Evolutionary conservation across 2,888 invertebrate genomes (phyloP), one percentile per base, ranked within the genome.

Genomic region (Druceiella hillmani): DNA sequence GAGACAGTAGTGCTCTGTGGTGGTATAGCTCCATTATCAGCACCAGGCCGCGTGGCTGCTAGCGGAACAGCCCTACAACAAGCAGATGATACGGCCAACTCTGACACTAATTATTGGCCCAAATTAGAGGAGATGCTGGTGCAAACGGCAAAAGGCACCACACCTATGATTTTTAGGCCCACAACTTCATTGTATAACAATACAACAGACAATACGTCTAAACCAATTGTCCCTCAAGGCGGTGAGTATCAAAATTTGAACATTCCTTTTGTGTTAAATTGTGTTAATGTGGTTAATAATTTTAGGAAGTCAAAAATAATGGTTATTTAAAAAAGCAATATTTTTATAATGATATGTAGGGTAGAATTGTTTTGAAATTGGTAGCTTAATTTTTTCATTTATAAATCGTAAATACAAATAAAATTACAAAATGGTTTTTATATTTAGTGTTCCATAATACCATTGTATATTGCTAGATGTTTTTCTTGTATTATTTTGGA

Each of bases 161-260:
- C 80, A 13, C 81, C 84, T 3, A 78, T 86, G 69, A 77, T 85
- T 45, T 89, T 89, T 59, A 85, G 83, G 54, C 89, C 91, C 1
- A 79, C 83, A 2, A 66, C 83, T 16, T 83, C 84, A 46, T 66
- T 91, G 35, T 85, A 86, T 55, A 83, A 79, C 1, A 74, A 75
- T 46, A 70, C 70, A 38, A 79, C 79, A 38, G 79, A 84, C 44
- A 80, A 79, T 48, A 67, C 63, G 30, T 64, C 66, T 32, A 78
- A 76, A 52, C 86, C 90, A 2, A 64, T 82, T 13, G 83, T 83
- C 6, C 79, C 88, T 31, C 76, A 87, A 50, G 83, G 83, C 58
- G 81, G 81, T 81, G 54, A 51, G 55, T 36, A 28, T 36, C 38
- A 11, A 9, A 17, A 7, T 34, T 14, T 34, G 13, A 36, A 10